These are phyloP conservation scores for Apodemia mormo DNA, from an alignment of 2,888 invertebrate genomes.

Conservation along the genomic window DNA sequence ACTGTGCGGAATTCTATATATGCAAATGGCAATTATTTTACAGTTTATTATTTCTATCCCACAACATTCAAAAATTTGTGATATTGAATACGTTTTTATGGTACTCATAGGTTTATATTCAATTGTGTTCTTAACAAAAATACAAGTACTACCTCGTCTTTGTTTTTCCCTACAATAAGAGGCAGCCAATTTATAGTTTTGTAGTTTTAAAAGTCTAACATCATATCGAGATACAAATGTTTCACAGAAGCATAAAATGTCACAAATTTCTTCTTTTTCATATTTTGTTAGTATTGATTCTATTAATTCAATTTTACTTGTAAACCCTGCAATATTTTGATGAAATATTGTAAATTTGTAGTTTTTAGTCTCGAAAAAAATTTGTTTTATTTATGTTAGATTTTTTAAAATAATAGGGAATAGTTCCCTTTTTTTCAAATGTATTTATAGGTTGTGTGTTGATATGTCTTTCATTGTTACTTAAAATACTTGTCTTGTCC, in stretches of 20 bases:
- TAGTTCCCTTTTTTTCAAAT: conserved; percentile 8
- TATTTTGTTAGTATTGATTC: background rate
- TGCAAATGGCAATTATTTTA: conserved; percentile 18
- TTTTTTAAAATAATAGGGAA: conserved; percentile 19
- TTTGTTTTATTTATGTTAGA: background rate
- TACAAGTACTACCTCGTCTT: conserved; percentile 19
- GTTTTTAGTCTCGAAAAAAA: conserved; percentile 11
- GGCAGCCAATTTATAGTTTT: conserved; percentile 15
- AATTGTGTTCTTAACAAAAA: background rate
- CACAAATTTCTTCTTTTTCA: background rate
- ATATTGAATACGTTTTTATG: no score
- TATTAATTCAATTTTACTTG: conserved; percentile 12
- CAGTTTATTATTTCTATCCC: background rate
- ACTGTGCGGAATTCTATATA: conserved; percentile 20
- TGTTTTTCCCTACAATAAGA: conserved; percentile 17
- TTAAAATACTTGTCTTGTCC: background rate
- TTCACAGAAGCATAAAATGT: conserved; percentile 15
- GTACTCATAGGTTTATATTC: background rate
- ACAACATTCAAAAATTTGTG: no score
- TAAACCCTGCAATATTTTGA: conserved; percentile 21
- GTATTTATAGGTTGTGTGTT: background rate
- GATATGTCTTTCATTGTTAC: background rate
- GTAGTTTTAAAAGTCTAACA: conserved; percentile 11
- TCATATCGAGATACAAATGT: conserved; percentile 19
- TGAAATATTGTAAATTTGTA: conserved; percentile 13